A percentile compares a stretch with the other conserved stretches of the same genome.
Evolutionary conservation across 53 echinoderm and acorn worm species (phyloP).

Genomic region (Stichopus horrens): DNA sequence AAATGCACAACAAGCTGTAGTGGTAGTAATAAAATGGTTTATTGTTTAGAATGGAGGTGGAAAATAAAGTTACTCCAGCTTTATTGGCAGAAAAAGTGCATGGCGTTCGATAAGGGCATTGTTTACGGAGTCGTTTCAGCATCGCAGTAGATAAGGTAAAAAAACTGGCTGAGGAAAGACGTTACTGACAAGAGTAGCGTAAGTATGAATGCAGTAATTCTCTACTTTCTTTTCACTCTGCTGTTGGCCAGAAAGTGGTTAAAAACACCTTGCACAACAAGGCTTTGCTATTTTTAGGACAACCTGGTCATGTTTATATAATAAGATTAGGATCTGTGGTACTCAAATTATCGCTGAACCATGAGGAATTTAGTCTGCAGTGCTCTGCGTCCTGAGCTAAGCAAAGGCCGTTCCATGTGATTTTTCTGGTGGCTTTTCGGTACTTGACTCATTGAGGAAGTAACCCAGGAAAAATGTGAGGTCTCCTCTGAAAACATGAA

Average conservation of each 20-base stretch:
- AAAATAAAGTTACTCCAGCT: background rate
- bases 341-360: background rate
- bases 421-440: too few species aligned
- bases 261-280: background rate
- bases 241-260: too few species aligned
- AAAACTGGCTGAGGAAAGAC: too few species aligned
- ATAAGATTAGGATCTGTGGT: conserved; percentile 6
- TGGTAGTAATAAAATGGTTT: background rate
- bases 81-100: background rate
- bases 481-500: too few species aligned
- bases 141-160: background rate
- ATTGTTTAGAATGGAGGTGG: background rate
- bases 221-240: too few species aligned
- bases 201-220: too few species aligned
- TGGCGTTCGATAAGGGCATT: background rate
- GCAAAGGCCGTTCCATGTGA: background rate
- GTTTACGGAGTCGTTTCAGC: background rate
- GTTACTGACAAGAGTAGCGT: too few species aligned
- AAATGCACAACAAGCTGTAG: background rate
- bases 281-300: background rate
- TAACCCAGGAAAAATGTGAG: too few species aligned
- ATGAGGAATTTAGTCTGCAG: conserved; percentile 3
- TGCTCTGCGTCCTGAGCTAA: background rate
- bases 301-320: conserved; percentile 2
- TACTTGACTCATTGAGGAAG: too few species aligned